A percentile compares a stretch with the other conserved stretches of the same genome.
phyloP scores from a whole-genome alignment of 2,113 vertebrate genomes.

The Myotis davidii region DNA sequence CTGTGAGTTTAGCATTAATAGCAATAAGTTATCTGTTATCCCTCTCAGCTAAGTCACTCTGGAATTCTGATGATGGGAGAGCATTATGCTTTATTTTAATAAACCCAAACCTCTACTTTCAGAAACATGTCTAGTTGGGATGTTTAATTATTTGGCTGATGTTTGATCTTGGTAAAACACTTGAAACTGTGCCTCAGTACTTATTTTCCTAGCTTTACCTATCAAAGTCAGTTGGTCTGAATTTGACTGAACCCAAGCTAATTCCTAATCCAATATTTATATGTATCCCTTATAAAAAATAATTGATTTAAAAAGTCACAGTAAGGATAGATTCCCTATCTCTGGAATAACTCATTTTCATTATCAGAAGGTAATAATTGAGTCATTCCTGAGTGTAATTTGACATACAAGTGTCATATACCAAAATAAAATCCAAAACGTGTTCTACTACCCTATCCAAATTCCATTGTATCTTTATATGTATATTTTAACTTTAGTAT shows the following conservation, averaged over 20 bases:
- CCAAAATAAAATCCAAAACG: conserved; percentile 18
- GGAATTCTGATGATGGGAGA: background rate
- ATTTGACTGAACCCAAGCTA: background rate
- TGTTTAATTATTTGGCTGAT: no score
- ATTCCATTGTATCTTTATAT: background rate
- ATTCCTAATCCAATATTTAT: background rate
- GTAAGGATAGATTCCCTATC: background rate
- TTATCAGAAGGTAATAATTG: background rate
- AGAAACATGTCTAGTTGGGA: background rate
- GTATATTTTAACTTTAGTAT: background rate
- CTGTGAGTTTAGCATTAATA: background rate
- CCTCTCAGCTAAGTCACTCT: background rate
- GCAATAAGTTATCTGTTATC: background rate
- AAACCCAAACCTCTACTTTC: background rate
- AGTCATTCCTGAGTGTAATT: background rate
- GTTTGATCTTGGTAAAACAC: background rate
- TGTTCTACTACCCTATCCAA: background rate
- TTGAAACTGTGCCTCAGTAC: background rate
- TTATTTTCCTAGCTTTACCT: background rate
- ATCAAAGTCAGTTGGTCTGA: background rate
- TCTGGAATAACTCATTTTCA: background rate
- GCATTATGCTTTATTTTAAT: background rate
- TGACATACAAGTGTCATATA: background rate
- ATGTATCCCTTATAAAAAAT: background rate
- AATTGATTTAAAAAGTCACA: background rate